Conservation (phyloP, 2,113 vertebrate species). For the Calidris pygmaea region DNA sequence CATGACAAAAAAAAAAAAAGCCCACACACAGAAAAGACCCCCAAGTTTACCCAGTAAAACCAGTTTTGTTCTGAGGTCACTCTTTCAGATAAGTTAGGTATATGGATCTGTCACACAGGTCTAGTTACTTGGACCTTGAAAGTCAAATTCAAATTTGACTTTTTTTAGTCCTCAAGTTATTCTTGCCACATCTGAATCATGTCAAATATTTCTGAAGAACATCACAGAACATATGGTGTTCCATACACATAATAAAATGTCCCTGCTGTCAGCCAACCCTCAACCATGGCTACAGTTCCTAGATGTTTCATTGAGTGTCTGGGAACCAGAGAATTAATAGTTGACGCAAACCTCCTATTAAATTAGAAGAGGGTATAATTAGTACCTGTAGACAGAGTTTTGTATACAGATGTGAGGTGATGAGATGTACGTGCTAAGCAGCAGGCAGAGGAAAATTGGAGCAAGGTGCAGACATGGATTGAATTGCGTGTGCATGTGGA, state of each 20-base stretch:
- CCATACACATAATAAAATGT: neutral
- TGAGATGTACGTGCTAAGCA: neutral
- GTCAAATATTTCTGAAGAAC: neutral
- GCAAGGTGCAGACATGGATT: neutral
- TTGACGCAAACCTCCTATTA: neutral
- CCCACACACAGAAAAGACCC: fast-evolving
- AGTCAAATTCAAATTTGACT: neutral
- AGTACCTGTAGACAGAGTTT: neutral
- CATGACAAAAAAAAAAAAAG: neutral
- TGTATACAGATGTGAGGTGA: neutral
- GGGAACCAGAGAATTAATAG: neutral
- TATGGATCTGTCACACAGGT: neutral
- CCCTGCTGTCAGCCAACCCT: neutral
- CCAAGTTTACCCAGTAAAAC: neutral
- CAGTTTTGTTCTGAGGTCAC: neutral
- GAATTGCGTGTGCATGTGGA: too few species aligned
- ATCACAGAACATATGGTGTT: too few species aligned
- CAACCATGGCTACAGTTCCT: fast-evolving
- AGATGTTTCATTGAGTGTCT: fast-evolving
- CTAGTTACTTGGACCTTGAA: neutral
- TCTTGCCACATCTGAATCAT: neutral
- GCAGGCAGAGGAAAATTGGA: neutral
- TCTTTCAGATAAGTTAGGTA: neutral
- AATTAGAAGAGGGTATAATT: neutral
- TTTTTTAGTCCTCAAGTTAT: neutral